These are phyloP conservation scores for Guaruba guarouba DNA, from an alignment of 2,113 vertebrate species.

Conservation along the genomic window DNA sequence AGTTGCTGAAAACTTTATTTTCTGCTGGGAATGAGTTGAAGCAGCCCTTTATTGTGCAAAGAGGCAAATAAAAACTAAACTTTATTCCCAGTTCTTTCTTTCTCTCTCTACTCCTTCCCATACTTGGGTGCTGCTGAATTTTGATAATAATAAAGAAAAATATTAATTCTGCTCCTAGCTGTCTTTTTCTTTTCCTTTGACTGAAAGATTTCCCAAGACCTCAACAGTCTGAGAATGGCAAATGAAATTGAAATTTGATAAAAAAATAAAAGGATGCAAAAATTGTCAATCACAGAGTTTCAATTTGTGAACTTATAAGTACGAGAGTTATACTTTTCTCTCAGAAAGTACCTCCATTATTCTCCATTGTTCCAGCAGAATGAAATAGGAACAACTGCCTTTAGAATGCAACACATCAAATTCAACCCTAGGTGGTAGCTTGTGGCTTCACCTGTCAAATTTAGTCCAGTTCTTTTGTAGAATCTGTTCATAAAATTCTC, in stretches of 20 bases:
- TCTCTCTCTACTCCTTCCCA: not conserved
- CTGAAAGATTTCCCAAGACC: not conserved
- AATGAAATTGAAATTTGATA: not conserved
- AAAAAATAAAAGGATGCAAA: not conserved
- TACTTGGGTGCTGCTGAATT: not conserved
- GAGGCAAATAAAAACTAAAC: not conserved
- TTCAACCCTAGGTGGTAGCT: not conserved
- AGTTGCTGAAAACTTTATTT: not conserved
- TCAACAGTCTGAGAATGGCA: not conserved
- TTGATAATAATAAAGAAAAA: not conserved
- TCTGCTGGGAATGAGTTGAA: not conserved
- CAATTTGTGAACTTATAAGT: not conserved
- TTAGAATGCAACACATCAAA: not conserved
- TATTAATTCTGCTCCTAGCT: not conserved
- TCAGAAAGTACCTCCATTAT: not conserved
- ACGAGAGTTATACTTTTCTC: not conserved
- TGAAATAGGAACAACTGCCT: not conserved
- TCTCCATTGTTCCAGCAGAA: not conserved
- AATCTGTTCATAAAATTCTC: not conserved
- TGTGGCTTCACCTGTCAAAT: not conserved
- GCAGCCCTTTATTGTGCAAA: not conserved
- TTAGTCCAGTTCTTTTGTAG: not conserved
- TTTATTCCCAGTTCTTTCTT: not conserved
- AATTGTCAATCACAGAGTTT: not conserved
- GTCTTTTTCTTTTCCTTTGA: not conserved